Conservation (phyloP, 2,797 vertebrate species). For the Chloroceryle inda region DNA sequence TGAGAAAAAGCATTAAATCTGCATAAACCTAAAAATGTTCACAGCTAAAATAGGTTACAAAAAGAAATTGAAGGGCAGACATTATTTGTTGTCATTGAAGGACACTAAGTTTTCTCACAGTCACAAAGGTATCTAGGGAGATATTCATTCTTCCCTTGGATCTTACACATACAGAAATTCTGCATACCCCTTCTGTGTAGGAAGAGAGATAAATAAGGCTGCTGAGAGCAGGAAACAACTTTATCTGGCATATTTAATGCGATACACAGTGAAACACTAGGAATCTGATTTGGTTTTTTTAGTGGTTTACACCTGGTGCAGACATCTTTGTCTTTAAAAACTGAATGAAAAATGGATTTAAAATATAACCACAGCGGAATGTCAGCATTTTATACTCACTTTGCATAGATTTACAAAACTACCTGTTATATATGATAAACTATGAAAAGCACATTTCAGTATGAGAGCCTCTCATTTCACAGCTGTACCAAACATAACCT, state of each 20-base stretch:
- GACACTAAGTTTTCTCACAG: background rate
- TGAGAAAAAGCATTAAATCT: slow-evolving; percentile 44
- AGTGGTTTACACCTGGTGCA: background rate
- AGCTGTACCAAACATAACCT: background rate
- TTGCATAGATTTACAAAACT: background rate
- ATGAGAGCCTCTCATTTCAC: background rate
- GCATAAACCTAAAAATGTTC: slow-evolving; percentile 30
- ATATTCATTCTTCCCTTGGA: slow-evolving; percentile 32
- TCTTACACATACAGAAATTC: background rate
- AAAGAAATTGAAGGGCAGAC: slow-evolving; percentile 31
- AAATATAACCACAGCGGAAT: background rate
- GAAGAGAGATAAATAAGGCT: background rate
- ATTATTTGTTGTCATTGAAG: slow-evolving; percentile 33
- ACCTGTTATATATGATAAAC: background rate
- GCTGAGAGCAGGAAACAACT: background rate
- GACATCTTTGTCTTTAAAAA: background rate
- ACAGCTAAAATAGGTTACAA: background rate
- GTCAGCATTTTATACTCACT: background rate
- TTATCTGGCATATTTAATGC: background rate
- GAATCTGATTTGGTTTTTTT: background rate
- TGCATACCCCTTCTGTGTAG: background rate
- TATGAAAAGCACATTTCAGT: background rate
- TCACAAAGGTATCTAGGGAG: slow-evolving; percentile 10
- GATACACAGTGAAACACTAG: background rate
- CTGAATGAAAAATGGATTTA: background rate